Base-by-base conservation (phyloP, 2,888 invertebrate species). In the Lordiphosa andalusiaca region DNA sequence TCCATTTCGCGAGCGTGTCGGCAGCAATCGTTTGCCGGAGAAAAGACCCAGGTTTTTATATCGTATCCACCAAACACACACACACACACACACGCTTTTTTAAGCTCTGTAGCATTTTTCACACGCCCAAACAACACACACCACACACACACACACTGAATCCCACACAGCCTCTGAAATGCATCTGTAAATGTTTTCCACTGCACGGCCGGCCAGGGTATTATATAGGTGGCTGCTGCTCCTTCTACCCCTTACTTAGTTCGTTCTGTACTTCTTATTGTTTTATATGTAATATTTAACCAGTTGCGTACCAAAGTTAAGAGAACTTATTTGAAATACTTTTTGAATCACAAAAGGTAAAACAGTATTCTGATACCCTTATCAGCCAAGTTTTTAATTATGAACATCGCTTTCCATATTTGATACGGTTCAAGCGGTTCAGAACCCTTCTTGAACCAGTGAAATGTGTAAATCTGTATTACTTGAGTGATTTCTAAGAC, bases 1-100 rank as follows among this genome's bases (percentile, higher is more conserved):
- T 78, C 95, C 96, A 83, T 96, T 96, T 91, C 92, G 96, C 88
- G 97, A 96, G 91, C 93, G 96, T 69, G 92, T 96, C 72, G 96
- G 96, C 89, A 96, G 96, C 91, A 96, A 95, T 88, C 93, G 96
- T 63, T 91, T 96, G 85, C 94, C 95, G 73, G 96, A 96, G 89
- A 92, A 93, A 86, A 92, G 96, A 89, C 95, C 96, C 90, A 94
- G 96, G 94, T 95, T 92, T 85, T 88, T 88, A 88, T 86, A 74
- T 71, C 74, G 82, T 71, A 57, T 75, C 73, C 69, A 71, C 69
- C 16, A 16, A 16, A 51, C 44, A 57, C 56, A 44, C 39, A 46
- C 38, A 53, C 49, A 53, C 39, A 53, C 39, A 40, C 13, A 42
- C 21, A 44, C 53, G 30, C 23, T 13, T 38, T 10, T 37, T 36